Base-by-base conservation (phyloP, 2,888 invertebrate genomes). In the Ennomos fuscantarius region DNA sequence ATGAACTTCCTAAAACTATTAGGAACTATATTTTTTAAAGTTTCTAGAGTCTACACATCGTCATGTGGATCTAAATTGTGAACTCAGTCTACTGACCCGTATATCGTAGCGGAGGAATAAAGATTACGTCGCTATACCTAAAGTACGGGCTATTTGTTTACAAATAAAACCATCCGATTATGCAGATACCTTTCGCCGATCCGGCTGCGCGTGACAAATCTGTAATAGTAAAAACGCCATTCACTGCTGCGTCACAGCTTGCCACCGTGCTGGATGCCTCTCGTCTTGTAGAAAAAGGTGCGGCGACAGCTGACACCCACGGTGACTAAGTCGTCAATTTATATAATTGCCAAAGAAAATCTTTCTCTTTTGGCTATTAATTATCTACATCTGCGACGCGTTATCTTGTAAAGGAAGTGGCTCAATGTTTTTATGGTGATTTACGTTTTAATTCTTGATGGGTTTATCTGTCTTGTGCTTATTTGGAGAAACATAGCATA, bases 81-180 rank as follows among this genome's bases (percentile, higher is more conserved):
- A 6, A 24, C 24, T 15, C 1, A 24, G 6, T 6, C 6, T 6
- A 6, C 6, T 6, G 24, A 24, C 2, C 24, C 24, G 24, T 24
- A 24, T 24, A 24, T 24, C 24, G 24, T 24, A 24, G 24, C 24
- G 24, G 24, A 24, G 24, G 1, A 24, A 24, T 6, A 5, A 5
- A 24, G 2, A 24, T 24, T 6, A 6, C 24, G 24, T 24, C 24
- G 24, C 24, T 24, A 24, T 24, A 24, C 24, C 6, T 24, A 24
- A 24, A 24, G 24, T 24, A 24, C 24, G 24, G 36, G 35, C 47
- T 34, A 44, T 62, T 65, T 65, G 60, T 65, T 65, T 59, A 65
- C 63, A 57, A 60, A 59, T 62, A 54, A 60, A 60, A 55, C 44
- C 40, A 51, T 49, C 43, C 15, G 43, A 60, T 60, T 60, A 66